These are phyloP conservation scores for Mythimna pallens DNA, from an alignment of 2,888 invertebrate species.

Conservation along the genomic window DNA sequence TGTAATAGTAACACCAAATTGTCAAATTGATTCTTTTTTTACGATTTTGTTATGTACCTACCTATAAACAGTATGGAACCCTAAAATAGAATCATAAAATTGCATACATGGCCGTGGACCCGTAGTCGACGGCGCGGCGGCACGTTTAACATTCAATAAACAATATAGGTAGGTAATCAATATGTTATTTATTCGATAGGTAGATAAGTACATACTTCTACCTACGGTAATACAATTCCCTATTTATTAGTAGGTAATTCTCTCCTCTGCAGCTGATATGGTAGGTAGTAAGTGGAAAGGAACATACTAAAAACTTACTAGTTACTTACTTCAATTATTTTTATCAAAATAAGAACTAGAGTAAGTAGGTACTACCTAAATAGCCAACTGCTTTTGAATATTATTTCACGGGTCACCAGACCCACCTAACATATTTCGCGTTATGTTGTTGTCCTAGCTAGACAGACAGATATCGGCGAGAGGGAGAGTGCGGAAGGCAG, in stretches of 20 bases:
- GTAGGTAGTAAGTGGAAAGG: not conserved
- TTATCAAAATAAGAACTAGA: not conserved
- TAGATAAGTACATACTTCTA: not conserved
- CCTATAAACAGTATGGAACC: no score
- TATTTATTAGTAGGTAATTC: not conserved
- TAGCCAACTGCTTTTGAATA: slow-evolving; percentile 2
- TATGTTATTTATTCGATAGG: not conserved
- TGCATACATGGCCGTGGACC: no score
- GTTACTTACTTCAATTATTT: not conserved
- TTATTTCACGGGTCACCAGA: slow-evolving; percentile 59
- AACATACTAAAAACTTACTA: not conserved
- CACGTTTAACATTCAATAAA: not conserved
- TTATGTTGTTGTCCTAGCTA: slow-evolving; percentile 80
- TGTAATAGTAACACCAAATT: no score
- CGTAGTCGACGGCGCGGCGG: no score
- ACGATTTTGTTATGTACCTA: no score
- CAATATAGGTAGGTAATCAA: not conserved
- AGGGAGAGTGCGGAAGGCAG: slow-evolving; percentile 78
- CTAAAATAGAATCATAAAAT: no score
- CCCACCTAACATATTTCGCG: slow-evolving; percentile 76
- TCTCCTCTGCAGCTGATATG: not conserved
- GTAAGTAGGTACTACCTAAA: not conserved
- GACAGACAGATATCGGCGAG: slow-evolving; percentile 78
- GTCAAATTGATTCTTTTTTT: no score
- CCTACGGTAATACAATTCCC: not conserved